Percentiles rank a stretch among this genome's conserved stretches.
Evolutionary conservation across 2,797 vertebrate species (phyloP).

Genomic region (Crenuchus spilurus): DNA sequence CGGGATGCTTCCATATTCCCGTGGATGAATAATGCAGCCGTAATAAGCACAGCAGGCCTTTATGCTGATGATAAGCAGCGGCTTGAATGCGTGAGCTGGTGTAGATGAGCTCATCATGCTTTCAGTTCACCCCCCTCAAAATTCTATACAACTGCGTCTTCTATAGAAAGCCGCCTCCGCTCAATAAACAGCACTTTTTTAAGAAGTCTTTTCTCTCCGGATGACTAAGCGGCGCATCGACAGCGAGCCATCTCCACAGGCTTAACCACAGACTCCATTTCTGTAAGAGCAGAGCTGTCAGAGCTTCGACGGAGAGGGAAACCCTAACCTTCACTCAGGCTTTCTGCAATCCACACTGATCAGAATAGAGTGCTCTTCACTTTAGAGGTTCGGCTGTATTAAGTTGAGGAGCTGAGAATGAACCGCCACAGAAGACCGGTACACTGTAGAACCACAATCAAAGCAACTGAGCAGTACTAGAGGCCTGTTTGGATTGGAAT

Average conservation of each 20-base stretch:
- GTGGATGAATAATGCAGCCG: constrained; percentile 26
- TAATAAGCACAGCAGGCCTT: constrained; percentile 11
- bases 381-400: background rate
- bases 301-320: constrained; percentile 8
- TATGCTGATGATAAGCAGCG: background rate
- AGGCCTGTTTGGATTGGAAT: too few relatives aligned
- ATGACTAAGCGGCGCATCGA: constrained; percentile 20
- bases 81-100: background rate
- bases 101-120: constrained; percentile 13
- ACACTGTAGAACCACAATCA: too few relatives aligned
- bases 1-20: too few relatives aligned
- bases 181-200: background rate
- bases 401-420: too few relatives aligned
- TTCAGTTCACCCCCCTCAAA: constrained; percentile 19
- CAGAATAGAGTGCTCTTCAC: constrained; percentile 13
- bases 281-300: constrained; percentile 8
- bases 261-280: constrained; percentile 12
- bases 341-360: background rate
- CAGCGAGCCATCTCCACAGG: constrained; percentile 21
- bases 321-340: background rate
- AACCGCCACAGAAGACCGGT: too few relatives aligned
- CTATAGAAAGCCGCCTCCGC: background rate
- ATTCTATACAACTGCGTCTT: background rate
- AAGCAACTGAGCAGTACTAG: too few relatives aligned
- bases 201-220: background rate